Conservation (phyloP, 2,888 invertebrate species). For the Calliphora vomitoria region DNA sequence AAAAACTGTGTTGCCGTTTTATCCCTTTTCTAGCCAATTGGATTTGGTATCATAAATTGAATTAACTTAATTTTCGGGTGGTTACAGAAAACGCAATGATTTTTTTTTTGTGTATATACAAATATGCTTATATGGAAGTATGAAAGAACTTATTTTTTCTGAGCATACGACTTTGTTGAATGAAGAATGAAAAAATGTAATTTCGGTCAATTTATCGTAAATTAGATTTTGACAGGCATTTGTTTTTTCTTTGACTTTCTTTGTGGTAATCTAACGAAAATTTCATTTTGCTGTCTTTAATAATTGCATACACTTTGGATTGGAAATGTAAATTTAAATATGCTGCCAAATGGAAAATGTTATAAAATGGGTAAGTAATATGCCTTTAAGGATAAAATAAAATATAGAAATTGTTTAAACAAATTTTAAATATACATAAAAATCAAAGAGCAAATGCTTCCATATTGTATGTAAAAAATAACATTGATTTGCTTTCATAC, state of each 20-base stretch:
- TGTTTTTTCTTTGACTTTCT: constrained; percentile 14
- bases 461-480: no score
- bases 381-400: neutral
- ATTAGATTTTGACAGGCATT: constrained; percentile 57
- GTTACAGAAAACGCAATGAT: no score
- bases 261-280: constrained; percentile 56
- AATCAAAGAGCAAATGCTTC: no score
- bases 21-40: no score
- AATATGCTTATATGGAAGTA: neutral
- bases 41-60: no score
- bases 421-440: no score
- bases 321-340: constrained; percentile 9
- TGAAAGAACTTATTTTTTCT: neutral
- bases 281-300: constrained; percentile 45
- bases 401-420: no score
- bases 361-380: neutral
- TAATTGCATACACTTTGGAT: constrained; percentile 38
- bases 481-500: no score
- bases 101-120: no score
- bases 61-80: no score
- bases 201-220: constrained; percentile 62
- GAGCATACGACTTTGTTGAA: neutral
- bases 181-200: constrained; percentile 32
- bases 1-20: no score
- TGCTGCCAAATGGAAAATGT: constrained; percentile 19